Evolutionary conservation across 1,140 invertebrate species (phyloP).

Genomic region (Cardiocondyla obscurior): DNA sequence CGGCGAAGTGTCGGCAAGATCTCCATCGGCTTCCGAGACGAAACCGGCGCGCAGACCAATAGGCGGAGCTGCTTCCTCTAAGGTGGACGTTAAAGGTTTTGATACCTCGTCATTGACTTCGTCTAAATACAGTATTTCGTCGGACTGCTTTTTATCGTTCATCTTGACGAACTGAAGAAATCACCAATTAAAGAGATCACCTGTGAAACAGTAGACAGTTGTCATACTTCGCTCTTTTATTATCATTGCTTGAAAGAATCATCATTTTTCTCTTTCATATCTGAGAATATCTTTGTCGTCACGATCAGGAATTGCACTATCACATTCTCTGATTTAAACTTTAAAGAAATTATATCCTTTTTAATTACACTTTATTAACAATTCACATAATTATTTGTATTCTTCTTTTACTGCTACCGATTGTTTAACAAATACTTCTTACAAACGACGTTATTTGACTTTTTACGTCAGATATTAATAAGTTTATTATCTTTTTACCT

Average conservation of each 20-base stretch:
- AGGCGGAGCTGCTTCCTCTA: not conserved
- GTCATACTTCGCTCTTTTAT: not conserved
- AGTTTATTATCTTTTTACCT: not conserved
- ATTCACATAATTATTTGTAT: not conserved
- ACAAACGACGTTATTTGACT: not conserved
- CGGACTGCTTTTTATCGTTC: not conserved
- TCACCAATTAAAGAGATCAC: not conserved
- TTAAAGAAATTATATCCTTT: not conserved
- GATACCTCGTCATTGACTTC: slow-evolving; percentile 30
- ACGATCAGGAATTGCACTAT: not conserved
- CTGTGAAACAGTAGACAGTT: not conserved
- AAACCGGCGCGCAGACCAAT: slow-evolving; percentile 31
- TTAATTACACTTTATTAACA: not conserved
- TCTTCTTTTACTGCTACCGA: not conserved
- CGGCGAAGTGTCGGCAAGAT: not conserved
- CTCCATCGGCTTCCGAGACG: not conserved
- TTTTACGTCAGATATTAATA: not conserved
- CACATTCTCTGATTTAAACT: not conserved
- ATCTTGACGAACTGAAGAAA: not conserved
- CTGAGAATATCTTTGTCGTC: not conserved
- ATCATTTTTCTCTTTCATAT: not conserved
- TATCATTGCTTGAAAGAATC: not conserved
- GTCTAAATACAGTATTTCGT: slow-evolving; percentile 66
- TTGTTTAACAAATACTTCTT: not conserved
- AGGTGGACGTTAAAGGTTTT: not conserved